These are phyloP conservation scores for Coracopsis vasa DNA, from an alignment of 2,113 vertebrate species.

Conservation along the genomic window DNA sequence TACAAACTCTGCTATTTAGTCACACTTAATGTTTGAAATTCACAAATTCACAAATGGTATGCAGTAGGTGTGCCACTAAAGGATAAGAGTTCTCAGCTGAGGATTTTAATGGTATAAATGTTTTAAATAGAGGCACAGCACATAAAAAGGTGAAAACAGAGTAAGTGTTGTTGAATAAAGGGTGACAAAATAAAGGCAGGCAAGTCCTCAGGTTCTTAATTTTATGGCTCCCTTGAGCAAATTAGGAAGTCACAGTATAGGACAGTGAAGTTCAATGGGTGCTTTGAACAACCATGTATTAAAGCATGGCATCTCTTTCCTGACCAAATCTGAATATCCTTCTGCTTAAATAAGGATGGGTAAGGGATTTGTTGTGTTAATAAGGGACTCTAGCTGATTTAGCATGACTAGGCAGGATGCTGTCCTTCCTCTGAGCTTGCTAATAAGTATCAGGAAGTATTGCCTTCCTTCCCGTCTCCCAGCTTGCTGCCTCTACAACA, in stretches of 20 bases:
- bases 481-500: not conserved
- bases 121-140: not conserved
- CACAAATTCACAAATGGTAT: not conserved
- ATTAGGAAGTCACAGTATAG: not conserved
- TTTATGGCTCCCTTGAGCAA: not conserved
- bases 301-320: not conserved
- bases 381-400: not conserved
- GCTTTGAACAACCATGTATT: not conserved
- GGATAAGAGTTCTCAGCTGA: not conserved
- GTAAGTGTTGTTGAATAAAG: not conserved
- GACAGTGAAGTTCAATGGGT: not conserved
- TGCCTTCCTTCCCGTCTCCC: conserved; percentile 31
- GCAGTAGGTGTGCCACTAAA: not conserved
- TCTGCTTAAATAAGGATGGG: not conserved
- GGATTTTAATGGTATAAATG: not conserved
- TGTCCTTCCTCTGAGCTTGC: conserved; percentile 2
- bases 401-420: conserved; percentile 35
- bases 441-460: conserved; percentile 19
- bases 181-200: not conserved
- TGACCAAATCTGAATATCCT: not conserved
- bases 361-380: not conserved
- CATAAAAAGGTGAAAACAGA: not conserved
- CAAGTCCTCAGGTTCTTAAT: not conserved
- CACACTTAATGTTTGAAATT: not conserved
- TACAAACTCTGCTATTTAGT: not conserved